Evolutionary conservation across 2,797 vertebrate species (phyloP).

Genomic region (Bradypodion ventrale): DNA sequence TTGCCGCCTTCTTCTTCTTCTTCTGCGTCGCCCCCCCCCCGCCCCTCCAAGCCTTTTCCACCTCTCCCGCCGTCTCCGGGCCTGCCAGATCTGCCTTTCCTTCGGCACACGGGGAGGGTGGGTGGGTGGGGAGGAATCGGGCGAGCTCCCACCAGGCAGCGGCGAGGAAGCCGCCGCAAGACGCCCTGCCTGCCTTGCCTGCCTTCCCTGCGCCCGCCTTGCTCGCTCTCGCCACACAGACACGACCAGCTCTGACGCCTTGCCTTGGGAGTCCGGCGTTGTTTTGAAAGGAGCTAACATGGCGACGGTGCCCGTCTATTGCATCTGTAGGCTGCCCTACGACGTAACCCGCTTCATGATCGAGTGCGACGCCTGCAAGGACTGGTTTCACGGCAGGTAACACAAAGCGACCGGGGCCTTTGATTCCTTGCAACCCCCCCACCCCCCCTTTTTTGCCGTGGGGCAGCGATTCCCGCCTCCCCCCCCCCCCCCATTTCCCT

Average conservation of each 20-base stretch:
- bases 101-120: slow-evolving; percentile 16
- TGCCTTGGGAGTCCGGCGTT: slow-evolving; percentile 75
- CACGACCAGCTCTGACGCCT: slow-evolving; percentile 41
- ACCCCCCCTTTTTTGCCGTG: not conserved
- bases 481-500: not conserved
- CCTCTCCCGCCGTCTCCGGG: slow-evolving; percentile 23
- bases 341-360: slow-evolving; percentile 99
- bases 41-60: too few relatives aligned
- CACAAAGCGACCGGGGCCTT: slow-evolving; percentile 52
- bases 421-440: not conserved
- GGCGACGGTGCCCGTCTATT: slow-evolving; percentile 99
- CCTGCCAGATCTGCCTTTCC: slow-evolving; percentile 22
- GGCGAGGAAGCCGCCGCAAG: slow-evolving; percentile 50
- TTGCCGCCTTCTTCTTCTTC: not conserved
- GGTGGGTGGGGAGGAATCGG: slow-evolving; percentile 8
- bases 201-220: not conserved
- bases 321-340: slow-evolving; percentile 98
- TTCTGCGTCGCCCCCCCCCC: too few relatives aligned
- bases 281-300: slow-evolving; percentile 89
- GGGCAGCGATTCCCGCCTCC: not conserved
- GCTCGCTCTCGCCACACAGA: not conserved
- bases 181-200: slow-evolving; percentile 37
- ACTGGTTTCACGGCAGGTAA: slow-evolving; percentile 99
- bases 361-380: slow-evolving; percentile 96
- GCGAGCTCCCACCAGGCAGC: slow-evolving; percentile 31